A percentile compares a stretch with the other conserved stretches of the same genome.
Conservation (phyloP, 2,113 vertebrate genomes). For the Coptodon rendalli region DNA sequence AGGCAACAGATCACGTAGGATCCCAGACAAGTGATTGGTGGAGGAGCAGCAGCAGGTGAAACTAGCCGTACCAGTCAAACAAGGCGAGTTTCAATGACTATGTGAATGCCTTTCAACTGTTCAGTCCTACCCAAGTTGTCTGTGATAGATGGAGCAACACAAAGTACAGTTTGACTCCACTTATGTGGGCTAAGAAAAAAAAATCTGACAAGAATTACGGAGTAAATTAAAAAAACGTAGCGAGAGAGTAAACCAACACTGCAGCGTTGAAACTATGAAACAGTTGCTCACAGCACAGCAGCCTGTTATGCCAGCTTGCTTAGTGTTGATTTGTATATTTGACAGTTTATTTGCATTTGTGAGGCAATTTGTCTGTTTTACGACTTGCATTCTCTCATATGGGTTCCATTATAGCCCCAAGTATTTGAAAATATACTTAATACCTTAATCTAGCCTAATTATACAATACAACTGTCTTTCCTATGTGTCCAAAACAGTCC, state of each 20-base stretch:
- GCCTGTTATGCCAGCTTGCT: constrained; percentile 23
- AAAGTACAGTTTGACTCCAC: not conserved
- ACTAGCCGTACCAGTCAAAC: constrained; percentile 54
- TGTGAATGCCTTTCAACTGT: not conserved
- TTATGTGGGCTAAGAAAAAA: not conserved
- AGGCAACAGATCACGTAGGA: not conserved
- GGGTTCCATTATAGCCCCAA: constrained; percentile 8
- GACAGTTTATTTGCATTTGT: constrained; percentile 32
- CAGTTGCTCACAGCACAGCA: not conserved
- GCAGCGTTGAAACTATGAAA: not conserved
- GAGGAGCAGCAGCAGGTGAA: constrained; percentile 13
- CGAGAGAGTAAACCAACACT: not conserved
- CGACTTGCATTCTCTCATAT: not conserved
- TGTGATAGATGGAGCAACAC: not conserved
- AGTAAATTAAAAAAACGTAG: not conserved
- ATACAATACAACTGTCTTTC: constrained; percentile 36
- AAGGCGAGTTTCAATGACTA: constrained; percentile 34
- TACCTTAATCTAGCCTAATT: constrained; percentile 49
- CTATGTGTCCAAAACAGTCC: constrained; percentile 30
- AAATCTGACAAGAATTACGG: not conserved
- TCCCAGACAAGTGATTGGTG: constrained; percentile 13
- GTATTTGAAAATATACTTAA: constrained; percentile 36
- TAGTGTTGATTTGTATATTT: constrained; percentile 40
- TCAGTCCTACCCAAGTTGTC: not conserved
- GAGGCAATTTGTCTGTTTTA: constrained; percentile 25